phyloP scores from a whole-genome alignment of 2,797 vertebrate species.

The Pipistrellus kuhlii region DNA sequence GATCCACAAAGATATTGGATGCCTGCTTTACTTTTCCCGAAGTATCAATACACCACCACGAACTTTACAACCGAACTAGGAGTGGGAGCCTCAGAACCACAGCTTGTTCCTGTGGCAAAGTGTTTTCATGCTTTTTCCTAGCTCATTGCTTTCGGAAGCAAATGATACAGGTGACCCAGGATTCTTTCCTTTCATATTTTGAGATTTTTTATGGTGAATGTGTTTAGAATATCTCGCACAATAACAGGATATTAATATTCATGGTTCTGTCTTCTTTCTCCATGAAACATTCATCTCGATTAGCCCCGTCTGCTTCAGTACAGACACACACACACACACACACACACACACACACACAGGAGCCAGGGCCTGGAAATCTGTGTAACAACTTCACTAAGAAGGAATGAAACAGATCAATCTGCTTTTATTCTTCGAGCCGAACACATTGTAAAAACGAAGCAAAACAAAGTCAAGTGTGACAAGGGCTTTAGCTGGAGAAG shows the following conservation, averaged over 20 bases:
- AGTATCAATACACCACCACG: not conserved
- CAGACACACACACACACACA: slow-evolving; percentile 45
- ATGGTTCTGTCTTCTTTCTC: slow-evolving; percentile 71
- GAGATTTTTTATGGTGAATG: slow-evolving; percentile 61
- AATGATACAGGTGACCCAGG: slow-evolving; percentile 55
- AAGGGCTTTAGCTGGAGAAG: slow-evolving; percentile 71
- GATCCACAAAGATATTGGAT: not conserved
- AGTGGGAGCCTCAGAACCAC: not conserved
- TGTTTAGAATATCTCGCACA: slow-evolving; percentile 68
- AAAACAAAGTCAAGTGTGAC: slow-evolving; percentile 76
- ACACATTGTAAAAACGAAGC: slow-evolving; percentile 75
- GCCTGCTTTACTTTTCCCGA: not conserved
- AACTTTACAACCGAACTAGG: not conserved
- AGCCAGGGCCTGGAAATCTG: slow-evolving; percentile 49
- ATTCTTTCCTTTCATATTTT: slow-evolving; percentile 46
- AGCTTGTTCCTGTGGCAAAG: not conserved
- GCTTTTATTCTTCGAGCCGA: slow-evolving; percentile 67
- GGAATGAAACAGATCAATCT: slow-evolving; percentile 65
- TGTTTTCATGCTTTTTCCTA: not conserved
- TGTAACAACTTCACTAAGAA: slow-evolving; percentile 53
- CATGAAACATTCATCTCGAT: slow-evolving; percentile 72
- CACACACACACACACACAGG: slow-evolving; percentile 21
- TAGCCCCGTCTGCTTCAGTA: slow-evolving; percentile 46
- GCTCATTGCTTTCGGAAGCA: slow-evolving; percentile 33
- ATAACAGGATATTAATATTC: slow-evolving; percentile 80